These are phyloP conservation scores for Scaptomyza montana DNA, from an alignment of 1,140 invertebrate species.

Conservation along the genomic window DNA sequence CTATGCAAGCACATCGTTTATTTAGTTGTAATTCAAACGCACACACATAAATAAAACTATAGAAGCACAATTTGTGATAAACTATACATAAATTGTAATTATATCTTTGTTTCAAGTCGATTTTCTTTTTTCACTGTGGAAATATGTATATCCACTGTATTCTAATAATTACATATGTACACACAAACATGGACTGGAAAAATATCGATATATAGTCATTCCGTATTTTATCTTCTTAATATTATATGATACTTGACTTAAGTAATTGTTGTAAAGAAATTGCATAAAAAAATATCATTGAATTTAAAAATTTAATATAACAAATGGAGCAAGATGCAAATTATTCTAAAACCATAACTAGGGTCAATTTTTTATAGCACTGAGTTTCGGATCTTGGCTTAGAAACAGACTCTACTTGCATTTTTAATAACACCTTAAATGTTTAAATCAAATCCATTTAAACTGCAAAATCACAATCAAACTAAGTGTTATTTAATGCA, in stretches of 20 bases:
- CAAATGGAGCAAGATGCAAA: too few relatives aligned
- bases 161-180: conserved; percentile 38
- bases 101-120: conserved; percentile 15
- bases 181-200: conserved; percentile 37
- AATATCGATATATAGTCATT: conserved; percentile 38
- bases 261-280: neutral
- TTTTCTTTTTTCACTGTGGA: conserved; percentile 41
- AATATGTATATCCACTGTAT: conserved; percentile 50
- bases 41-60: conserved; percentile 9
- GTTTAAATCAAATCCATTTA: too few relatives aligned
- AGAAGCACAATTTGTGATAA: conserved; percentile 8
- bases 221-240: neutral
- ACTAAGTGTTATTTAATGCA: neutral
- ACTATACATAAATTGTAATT: neutral
- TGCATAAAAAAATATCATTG: neutral
- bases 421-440: too few relatives aligned
- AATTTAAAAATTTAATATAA: too few relatives aligned
- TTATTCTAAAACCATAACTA: too few relatives aligned
- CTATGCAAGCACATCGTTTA: conserved; percentile 17
- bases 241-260: neutral
- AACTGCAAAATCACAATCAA: too few relatives aligned
- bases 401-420: too few relatives aligned
- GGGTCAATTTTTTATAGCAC: too few relatives aligned
- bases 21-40: conserved; percentile 6
- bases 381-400: too few relatives aligned